phyloP scores from a whole-genome alignment of 2,888 invertebrate genomes.

The Drosophila emarginata region DNA sequence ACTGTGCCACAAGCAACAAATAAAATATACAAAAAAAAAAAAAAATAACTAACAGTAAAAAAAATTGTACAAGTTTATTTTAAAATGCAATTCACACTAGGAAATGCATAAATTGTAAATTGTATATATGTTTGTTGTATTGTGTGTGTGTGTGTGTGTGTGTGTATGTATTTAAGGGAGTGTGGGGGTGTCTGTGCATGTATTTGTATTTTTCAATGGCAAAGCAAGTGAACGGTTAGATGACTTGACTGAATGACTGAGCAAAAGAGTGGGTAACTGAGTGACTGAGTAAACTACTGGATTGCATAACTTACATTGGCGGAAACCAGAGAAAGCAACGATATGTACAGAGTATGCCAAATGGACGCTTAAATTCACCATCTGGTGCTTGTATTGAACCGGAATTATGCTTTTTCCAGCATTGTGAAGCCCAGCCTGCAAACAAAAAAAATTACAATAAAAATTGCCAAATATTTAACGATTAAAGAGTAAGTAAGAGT shows the following conservation, averaged over 20 bases:
- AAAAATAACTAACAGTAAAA: slow-evolving; percentile 17
- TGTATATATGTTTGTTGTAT: slow-evolving; percentile 29
- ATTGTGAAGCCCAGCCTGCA: slow-evolving; percentile 80
- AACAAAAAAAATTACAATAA: not conserved
- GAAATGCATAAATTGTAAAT: slow-evolving; percentile 65
- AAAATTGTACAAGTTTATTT: slow-evolving; percentile 53
- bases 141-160: too few species aligned
- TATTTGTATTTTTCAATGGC: slow-evolving; percentile 22
- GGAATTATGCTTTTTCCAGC: slow-evolving; percentile 81
- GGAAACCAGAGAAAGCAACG: slow-evolving; percentile 81
- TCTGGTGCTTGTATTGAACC: slow-evolving; percentile 81
- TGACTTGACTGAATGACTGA: slow-evolving; percentile 1
- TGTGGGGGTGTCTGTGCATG: not conserved
- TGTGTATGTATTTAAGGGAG: not conserved
- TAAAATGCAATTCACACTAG: slow-evolving; percentile 72
- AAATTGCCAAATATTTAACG: not conserved
- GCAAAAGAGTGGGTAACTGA: not conserved
- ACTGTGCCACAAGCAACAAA: slow-evolving; percentile 27
- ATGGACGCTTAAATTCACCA: slow-evolving; percentile 81
- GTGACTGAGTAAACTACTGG: slow-evolving; percentile 11
- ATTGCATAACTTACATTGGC: slow-evolving; percentile 79
- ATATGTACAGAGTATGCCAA: slow-evolving; percentile 81
- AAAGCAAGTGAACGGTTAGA: slow-evolving; percentile 10
- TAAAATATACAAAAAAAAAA: slow-evolving; percentile 4
- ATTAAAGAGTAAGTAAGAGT: too few species aligned